These are phyloP conservation scores for Oreortyx pictus DNA, from an alignment of 2,797 vertebrate genomes.

Conservation along the genomic window DNA sequence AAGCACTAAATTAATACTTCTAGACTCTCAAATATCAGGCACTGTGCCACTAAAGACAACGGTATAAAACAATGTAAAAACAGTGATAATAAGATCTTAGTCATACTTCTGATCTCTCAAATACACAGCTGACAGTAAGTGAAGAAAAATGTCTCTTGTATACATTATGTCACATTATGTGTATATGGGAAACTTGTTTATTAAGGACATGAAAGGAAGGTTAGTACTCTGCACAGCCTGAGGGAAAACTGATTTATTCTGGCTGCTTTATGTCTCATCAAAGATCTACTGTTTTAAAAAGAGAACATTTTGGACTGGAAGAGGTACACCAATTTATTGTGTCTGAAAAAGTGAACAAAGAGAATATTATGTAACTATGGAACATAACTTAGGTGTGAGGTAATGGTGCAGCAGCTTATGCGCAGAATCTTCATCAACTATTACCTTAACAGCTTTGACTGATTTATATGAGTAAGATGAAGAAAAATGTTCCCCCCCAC, in stretches of 20 bases:
- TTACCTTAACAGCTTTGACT: background rate
- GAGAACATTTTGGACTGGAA: background rate
- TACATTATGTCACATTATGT: background rate
- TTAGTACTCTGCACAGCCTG: background rate
- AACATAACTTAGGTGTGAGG: background rate
- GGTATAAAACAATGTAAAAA: background rate
- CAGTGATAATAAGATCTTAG: constrained; percentile 5
- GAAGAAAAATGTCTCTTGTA: background rate
- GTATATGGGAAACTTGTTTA: background rate
- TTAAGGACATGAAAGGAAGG: background rate
- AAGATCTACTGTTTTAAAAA: background rate
- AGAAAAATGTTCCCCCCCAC: background rate
- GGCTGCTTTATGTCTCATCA: background rate
- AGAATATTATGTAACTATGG: background rate
- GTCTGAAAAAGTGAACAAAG: background rate
- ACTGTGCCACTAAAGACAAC: background rate
- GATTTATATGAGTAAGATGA: constrained; percentile 24
- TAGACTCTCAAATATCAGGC: background rate
- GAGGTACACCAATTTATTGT: background rate
- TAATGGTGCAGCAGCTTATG: background rate
- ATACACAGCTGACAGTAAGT: background rate
- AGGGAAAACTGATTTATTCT: background rate
- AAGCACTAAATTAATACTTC: background rate
- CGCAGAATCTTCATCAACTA: background rate
- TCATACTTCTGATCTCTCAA: constrained; percentile 6